Evolutionary conservation across 2,113 vertebrate species (phyloP).

Genomic region (Pardalotus punctatus): DNA sequence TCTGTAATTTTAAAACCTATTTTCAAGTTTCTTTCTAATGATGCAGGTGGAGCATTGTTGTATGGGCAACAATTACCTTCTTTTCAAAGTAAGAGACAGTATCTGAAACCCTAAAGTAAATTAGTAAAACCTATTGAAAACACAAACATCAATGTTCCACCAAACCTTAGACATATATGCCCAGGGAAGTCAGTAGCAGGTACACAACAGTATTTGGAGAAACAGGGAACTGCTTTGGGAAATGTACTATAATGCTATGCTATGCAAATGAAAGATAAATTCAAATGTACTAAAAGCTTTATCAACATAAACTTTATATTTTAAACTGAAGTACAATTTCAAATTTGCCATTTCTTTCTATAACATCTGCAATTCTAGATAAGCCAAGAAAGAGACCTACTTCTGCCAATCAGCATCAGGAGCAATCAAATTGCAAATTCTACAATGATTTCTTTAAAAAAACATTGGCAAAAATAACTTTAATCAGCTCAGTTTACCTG

Average conservation of each 20-base stretch:
- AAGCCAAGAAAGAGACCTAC: not conserved
- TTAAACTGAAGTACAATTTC: not conserved
- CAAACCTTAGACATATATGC: not conserved
- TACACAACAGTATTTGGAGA: not conserved
- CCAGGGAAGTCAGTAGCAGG: not conserved
- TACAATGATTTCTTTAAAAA: not conserved
- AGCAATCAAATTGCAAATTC: not conserved
- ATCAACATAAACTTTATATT: not conserved
- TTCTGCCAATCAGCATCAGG: not conserved
- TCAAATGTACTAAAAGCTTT: not conserved
- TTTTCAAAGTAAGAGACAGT: not conserved
- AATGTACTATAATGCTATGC: not conserved
- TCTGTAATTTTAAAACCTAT: not conserved
- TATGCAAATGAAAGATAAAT: not conserved
- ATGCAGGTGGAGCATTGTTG: not conserved
- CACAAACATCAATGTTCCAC: not conserved
- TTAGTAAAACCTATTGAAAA: not conserved
- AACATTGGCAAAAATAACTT: not conserved
- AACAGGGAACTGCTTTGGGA: not conserved
- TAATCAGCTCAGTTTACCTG: constrained; percentile 7
- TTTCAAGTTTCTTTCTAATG: not conserved
- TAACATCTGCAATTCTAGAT: not conserved
- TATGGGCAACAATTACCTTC: not conserved
- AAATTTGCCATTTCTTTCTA: not conserved
- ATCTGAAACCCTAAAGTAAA: not conserved